phyloP scores from a whole-genome alignment of 2,888 invertebrate genomes.

The Calameuta pallipes region DNA sequence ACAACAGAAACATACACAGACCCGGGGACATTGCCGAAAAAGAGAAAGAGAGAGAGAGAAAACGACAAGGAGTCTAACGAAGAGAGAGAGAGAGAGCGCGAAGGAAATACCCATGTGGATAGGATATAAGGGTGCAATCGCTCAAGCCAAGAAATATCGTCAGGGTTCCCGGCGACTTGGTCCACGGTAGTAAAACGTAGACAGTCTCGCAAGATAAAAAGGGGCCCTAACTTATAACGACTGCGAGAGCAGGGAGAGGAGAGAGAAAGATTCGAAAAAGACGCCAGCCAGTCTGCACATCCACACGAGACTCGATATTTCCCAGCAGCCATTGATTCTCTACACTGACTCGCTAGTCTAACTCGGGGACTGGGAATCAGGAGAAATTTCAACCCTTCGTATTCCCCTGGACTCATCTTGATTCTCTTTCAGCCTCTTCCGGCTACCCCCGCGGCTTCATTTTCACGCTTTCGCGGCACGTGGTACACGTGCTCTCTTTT shows the following conservation, averaged over 20 bases:
- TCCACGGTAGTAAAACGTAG: background rate
- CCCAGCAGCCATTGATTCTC: constrained; percentile 24
- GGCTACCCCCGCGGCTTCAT: background rate
- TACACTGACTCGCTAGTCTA: background rate
- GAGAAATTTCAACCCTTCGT: background rate
- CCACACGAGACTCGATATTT: constrained; percentile 4
- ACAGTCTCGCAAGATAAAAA: constrained; percentile 1
- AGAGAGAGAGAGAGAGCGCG: constrained; percentile 13
- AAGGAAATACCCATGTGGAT: background rate
- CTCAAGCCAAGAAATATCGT: background rate
- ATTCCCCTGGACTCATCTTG: background rate
- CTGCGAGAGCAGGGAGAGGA: background rate
- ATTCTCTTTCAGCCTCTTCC: background rate
- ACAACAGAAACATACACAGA: background rate
- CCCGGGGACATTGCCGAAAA: background rate
- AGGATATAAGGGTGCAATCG: background rate
- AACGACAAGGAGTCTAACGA: constrained; percentile 3
- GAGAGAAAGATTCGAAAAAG: constrained; percentile 19
- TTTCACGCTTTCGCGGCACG: background rate
- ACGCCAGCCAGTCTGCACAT: constrained; percentile 42
- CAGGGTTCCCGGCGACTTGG: background rate
- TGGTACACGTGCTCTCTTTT: background rate
- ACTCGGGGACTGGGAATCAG: background rate
- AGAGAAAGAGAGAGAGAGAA: background rate
- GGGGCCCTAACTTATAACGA: constrained; percentile 1